Conservation (phyloP, 2,797 vertebrate genomes). For the Sebastes cheni region DNA sequence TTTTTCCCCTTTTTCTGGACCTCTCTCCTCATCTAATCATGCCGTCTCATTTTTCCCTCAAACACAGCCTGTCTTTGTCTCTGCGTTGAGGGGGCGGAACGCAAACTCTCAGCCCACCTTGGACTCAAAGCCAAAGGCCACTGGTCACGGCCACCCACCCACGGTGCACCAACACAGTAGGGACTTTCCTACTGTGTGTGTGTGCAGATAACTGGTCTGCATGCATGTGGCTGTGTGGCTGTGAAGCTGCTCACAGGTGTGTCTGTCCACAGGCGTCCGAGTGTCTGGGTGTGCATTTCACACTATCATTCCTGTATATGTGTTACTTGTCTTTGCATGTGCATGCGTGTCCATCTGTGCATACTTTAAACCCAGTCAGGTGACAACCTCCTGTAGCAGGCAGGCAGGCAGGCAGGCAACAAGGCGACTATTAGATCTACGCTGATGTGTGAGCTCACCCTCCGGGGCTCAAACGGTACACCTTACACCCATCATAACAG, state of each 20-base stretch:
- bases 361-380: conserved; percentile 3
- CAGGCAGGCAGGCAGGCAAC: background rate
- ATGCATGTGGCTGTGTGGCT: conserved; percentile 1
- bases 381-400: conserved; percentile 7
- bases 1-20: background rate
- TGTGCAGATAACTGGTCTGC: background rate
- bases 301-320: conserved; percentile 9
- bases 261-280: background rate
- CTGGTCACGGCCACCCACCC: conserved; percentile 55
- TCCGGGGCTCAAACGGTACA: background rate
- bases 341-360: conserved; percentile 5
- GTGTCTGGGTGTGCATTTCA: conserved; percentile 32
- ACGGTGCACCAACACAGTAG: conserved; percentile 12
- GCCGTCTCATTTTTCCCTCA: conserved; percentile 18
- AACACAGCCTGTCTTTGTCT: conserved; percentile 65
- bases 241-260: conserved; percentile 33
- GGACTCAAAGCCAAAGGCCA: conserved; percentile 69
- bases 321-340: conserved; percentile 5
- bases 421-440: background rate
- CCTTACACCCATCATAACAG: background rate
- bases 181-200: conserved; percentile 46
- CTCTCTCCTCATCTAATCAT: conserved; percentile 24
- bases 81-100: conserved; percentile 49
- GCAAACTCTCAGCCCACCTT: conserved; percentile 75
- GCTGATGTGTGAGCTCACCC: background rate